Evolutionary conservation across 1,140 invertebrate species (phyloP).

Genomic region (Caenorhabditis briggsae): DNA sequence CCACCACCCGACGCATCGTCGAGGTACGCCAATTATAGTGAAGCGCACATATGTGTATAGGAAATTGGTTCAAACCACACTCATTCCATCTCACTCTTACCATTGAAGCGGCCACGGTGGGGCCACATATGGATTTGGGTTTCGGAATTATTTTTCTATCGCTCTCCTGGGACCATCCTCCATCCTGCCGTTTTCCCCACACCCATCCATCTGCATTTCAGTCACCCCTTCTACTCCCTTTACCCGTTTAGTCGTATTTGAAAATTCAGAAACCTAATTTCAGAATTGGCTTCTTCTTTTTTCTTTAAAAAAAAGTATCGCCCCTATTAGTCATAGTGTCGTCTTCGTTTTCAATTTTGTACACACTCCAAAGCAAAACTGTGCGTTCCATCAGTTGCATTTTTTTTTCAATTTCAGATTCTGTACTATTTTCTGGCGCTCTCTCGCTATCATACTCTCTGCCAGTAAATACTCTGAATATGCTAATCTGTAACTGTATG

Average conservation of each 20-base stretch:
- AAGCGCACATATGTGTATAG: constrained; percentile 50
- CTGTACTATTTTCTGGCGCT: constrained; percentile 10
- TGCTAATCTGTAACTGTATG: constrained; percentile 21
- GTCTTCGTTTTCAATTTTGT: constrained; percentile 21
- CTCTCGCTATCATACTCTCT: no score
- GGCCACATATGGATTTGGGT: constrained; percentile 50
- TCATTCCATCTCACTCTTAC: not conserved
- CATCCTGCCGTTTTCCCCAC: not conserved
- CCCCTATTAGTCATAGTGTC: constrained; percentile 14
- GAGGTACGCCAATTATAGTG: constrained; percentile 55
- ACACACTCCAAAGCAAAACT: constrained; percentile 21
- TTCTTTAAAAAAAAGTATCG: not conserved
- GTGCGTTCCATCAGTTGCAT: not conserved
- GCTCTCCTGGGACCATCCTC: constrained; percentile 51
- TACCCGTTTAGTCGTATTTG: no score
- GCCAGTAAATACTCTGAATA: not conserved
- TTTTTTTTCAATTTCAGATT: constrained; percentile 2
- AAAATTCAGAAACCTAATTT: no score
- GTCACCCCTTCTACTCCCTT: not conserved
- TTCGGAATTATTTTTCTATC: constrained; percentile 49
- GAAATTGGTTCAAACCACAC: constrained; percentile 24
- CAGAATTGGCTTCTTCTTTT: no score
- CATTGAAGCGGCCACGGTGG: not conserved
- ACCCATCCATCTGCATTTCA: constrained; percentile 1
- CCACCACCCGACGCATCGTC: not conserved